Base-by-base conservation (phyloP, 2,113 vertebrate genomes). In the Nothoprocta pentlandii region DNA sequence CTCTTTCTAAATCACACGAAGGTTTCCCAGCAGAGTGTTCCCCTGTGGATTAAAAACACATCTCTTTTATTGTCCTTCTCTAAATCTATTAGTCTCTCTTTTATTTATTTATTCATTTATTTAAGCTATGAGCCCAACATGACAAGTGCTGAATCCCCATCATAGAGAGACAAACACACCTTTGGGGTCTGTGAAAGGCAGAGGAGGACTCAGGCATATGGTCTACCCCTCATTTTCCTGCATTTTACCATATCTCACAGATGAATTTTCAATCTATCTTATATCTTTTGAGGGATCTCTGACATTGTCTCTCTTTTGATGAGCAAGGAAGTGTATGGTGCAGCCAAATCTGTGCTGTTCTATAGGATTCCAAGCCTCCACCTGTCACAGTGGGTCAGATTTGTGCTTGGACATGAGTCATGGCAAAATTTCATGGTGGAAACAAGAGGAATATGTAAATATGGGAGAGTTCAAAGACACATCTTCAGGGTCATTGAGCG, bases 321-420 rank as follows among this genome's bases (percentile, higher is more conserved):
- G 2, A 14, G 10, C 10, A 28, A 16, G 19, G 39, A 21, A 69
- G 32, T 16, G 1, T 32, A 32, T 14, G 36, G 32, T 25, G 20
- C 19, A 25, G 12, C 32, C 2, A 0, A 14, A 64, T 10, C 17
- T 3, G 14, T 8, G 36, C 16, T n/a, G 23, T 26, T 46, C 39
- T 15, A 3, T 5, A 9, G 67, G 23, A 23, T 36, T 44, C 32
- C 20, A 53, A 2, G 1, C 2, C 8, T 90, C 16, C 7, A 2
- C 3, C 5, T 1, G 36, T 13, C 19, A 36, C 25, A 47, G 28
- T 12, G 47, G 58, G 4, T 5, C 49, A 10, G 42, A 46, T 32
- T 30, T 3, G 6, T 53, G 10, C 7, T 23, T 34, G 44, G 42
- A 12, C 26, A 8, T 0, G 0, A 0, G 0, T 10, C 46, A 5